Percentiles rank a stretch among this genome's conserved stretches.
phyloP scores from a whole-genome alignment of 2,113 vertebrate species.

The Genyomyrus donnyi region DNA sequence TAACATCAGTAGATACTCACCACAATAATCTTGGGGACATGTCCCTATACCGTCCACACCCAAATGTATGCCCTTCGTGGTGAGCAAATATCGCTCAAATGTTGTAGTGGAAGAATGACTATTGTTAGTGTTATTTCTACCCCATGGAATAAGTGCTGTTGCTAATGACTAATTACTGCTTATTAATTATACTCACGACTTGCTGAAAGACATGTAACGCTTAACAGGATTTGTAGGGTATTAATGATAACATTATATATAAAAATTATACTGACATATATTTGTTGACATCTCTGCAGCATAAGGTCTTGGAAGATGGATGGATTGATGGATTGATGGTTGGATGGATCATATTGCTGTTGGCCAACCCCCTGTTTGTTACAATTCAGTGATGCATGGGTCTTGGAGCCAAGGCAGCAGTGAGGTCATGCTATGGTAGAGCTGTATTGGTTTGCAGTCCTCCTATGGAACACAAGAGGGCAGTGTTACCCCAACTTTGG shows the following conservation, averaged over 20 bases:
- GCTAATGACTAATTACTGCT: not conserved
- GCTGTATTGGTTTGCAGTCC: not conserved
- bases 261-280: not conserved
- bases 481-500: constrained; percentile 48
- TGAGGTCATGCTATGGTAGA: not conserved
- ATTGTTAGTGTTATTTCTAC: not conserved
- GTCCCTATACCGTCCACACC: not conserved
- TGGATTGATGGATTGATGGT: not conserved
- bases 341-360: not conserved
- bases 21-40: not conserved
- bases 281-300: not conserved
- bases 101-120: not conserved
- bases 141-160: not conserved
- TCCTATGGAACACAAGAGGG: constrained; percentile 50
- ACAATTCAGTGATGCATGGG: not conserved
- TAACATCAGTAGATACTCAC: not conserved
- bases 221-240: not conserved
- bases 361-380: not conserved
- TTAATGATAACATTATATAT: not conserved
- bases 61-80: not conserved
- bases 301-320: not conserved
- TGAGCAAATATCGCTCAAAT: not conserved
- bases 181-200: not conserved
- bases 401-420: not conserved
- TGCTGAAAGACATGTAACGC: not conserved